Evolutionary conservation across 2,888 invertebrate genomes (phyloP).

Genomic region (Phytoseiulus persimilis): DNA sequence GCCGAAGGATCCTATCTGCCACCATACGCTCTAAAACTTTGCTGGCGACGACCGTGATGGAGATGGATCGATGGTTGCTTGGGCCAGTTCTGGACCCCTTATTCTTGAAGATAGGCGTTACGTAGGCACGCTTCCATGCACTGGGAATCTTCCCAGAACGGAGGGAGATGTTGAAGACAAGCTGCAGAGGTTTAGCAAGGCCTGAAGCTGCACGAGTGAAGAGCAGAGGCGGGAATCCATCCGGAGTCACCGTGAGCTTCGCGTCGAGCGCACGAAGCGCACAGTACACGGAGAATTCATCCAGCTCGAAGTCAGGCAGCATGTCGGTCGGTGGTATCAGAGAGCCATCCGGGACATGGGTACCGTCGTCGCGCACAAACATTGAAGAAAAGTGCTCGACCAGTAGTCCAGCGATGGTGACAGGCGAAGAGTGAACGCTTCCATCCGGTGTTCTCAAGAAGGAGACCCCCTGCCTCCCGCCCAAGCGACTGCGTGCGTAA

Average conservation of each 20-base stretch:
- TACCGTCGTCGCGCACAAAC: not conserved
- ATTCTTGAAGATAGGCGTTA: too few species aligned
- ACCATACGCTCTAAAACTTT: too few species aligned
- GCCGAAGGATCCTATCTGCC: too few species aligned
- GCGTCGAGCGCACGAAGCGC: not conserved
- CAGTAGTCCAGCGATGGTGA: not conserved
- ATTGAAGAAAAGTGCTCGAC: not conserved
- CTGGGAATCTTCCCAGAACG: not conserved
- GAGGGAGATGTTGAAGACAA: not conserved
- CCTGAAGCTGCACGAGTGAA: not conserved
- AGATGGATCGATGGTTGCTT: too few species aligned
- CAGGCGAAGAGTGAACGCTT: not conserved
- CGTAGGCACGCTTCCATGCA: too few species aligned
- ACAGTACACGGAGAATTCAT: not conserved
- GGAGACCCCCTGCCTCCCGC: not conserved
- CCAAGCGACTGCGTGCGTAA: too few species aligned
- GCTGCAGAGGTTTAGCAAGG: not conserved
- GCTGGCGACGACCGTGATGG: too few species aligned
- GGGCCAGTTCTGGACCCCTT: too few species aligned
- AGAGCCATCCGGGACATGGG: not conserved
- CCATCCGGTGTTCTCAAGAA: not conserved
- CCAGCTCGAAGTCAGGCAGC: not conserved
- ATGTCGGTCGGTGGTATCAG: too few species aligned
- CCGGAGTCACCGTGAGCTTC: not conserved
- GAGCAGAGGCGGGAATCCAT: not conserved